Base-by-base conservation (phyloP, 2,113 vertebrate species). In the Malurus cyaneus region DNA sequence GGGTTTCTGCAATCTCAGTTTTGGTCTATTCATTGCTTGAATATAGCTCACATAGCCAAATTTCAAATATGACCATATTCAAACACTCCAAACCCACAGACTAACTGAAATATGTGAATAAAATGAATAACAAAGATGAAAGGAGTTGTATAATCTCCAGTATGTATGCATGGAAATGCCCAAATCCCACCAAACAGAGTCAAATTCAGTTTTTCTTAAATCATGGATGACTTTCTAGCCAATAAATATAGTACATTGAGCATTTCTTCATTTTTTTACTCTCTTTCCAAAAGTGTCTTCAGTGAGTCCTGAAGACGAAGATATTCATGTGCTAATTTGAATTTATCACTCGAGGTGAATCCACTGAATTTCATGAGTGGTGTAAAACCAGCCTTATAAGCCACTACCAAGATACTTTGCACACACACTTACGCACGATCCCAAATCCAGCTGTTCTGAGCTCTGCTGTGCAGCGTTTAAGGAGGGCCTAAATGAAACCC, bases 161-260 rank as follows among this genome's bases (percentile, higher is more conserved):
- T 2, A 2, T 32, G 28, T 47, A 5, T 23, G 16, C 14, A 6
- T 3, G 6, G 8, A 44, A 60, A 67, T 25, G 14, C 5, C 2
- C 18, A 44, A 53, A 57, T 16, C 8, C 6, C 21, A 53, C 7
- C 6, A 41, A 56, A 50, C 5, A 9, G 11, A 34, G 21, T 71
- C 3, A 46, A 66, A 66, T 67, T 90, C 25, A 54, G 12, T 4
- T 59, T 67, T 82, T 19, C 8, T 5, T 50, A 59, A 70, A 1
- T 59, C 39, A 25, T 39, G 13, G 20, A 9, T 62, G 18, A 26
- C 12, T 2, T 2, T n/a, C 16, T 50, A 84, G 8, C 6, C 8
- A 81, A 50, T 31, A 53, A 65, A 54, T 46, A n/a, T 3, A 32
- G 9, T 49, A 36, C 8, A 4, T 44, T 64, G 26, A 62, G 6